Conservation (phyloP, 2,888 invertebrate genomes). For the Sepiola atlantica region DNA sequence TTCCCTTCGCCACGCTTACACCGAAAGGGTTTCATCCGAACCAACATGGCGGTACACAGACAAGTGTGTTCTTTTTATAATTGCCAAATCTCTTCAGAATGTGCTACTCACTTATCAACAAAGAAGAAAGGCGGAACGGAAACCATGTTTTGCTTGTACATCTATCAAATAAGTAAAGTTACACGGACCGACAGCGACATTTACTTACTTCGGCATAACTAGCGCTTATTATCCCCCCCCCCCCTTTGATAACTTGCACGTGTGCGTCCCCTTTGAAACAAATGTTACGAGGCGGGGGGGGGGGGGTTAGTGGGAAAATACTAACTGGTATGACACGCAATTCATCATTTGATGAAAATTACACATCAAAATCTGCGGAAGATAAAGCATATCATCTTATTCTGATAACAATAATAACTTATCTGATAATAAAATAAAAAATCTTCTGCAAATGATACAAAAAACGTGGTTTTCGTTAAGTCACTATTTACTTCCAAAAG, state of each 20-base stretch:
- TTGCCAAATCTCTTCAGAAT: background rate
- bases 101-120: background rate
- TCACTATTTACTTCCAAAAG: background rate
- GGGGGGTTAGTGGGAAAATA: background rate
- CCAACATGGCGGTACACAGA: background rate
- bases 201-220: constrained; percentile 32
- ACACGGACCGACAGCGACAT: background rate
- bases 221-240: background rate
- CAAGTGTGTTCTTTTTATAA: background rate
- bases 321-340: background rate
- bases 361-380: background rate
- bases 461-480: background rate
- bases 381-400: background rate
- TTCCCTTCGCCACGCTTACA: background rate
- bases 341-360: background rate
- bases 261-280: background rate
- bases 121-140: background rate
- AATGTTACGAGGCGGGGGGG: background rate
- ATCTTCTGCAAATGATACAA: background rate
- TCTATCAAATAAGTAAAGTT: background rate
- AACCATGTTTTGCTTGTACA: background rate
- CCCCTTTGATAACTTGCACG: background rate
- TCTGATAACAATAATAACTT: background rate
- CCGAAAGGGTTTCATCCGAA: background rate
- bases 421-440: background rate